Evolutionary conservation across 2,797 vertebrate genomes (phyloP).

Genomic region (Peromyscus attwateri): DNA sequence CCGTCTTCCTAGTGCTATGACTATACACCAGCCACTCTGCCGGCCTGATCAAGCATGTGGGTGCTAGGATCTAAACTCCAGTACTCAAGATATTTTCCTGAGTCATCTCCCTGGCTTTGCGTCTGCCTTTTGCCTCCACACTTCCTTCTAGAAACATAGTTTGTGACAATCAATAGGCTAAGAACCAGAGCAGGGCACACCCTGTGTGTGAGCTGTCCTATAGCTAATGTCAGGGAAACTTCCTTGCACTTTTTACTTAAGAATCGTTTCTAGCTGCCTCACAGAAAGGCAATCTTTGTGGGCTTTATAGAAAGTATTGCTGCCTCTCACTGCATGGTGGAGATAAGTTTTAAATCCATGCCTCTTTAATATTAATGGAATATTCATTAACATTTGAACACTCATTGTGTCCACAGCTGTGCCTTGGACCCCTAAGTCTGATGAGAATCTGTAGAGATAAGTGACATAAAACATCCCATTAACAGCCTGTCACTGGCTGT

Average conservation of each 20-base stretch:
- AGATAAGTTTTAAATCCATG: not conserved
- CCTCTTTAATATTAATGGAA: not conserved
- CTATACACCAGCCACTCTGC: not conserved
- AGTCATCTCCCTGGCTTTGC: not conserved
- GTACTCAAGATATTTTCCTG: not conserved
- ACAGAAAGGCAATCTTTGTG: accelerated
- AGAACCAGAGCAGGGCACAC: not conserved
- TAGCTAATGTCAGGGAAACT: not conserved
- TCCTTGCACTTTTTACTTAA: no score
- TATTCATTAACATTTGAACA: constrained; percentile 26
- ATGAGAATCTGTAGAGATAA: constrained; percentile 65
- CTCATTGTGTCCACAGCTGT: not conserved
- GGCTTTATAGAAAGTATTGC: not conserved
- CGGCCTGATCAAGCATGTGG: not conserved
- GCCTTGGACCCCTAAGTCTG: not conserved
- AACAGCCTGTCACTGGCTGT: constrained; percentile 65
- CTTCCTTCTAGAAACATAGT: not conserved
- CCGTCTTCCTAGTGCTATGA: no score
- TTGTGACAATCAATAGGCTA: not conserved
- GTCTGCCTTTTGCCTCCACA: not conserved
- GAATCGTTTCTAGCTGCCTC: not conserved
- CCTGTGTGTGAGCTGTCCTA: accelerated
- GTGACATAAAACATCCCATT: constrained; percentile 67
- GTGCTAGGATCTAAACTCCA: not conserved
- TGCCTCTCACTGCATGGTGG: not conserved